Evolutionary conservation across 2,888 invertebrate species (phyloP), one percentile per base, ranked within the genome.

Genomic region (Opisthograptis luteolata): DNA sequence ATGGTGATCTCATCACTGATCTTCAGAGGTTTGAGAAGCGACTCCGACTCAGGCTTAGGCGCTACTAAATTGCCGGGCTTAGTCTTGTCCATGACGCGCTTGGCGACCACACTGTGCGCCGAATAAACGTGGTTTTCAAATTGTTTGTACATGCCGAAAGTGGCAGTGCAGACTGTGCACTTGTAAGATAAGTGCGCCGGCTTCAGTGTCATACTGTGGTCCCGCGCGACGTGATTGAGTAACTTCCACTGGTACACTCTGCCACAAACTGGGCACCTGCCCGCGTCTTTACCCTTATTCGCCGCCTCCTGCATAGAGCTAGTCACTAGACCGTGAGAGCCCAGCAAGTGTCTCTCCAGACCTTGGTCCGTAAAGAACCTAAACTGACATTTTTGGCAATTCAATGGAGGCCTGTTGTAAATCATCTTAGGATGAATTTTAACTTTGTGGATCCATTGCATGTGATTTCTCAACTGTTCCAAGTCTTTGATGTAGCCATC

Each of bases 391-490:
- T 98, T 97, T 87, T 98, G 98, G 85, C 98, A 98, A 90, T 97
- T 97, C 63, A 98, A 92, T 42, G 98, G 98, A 60, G 98, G 98
- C 85, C 96, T 92, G 84, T 97, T 97, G 85, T 97, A 97, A 69
- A 97, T 97, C 97, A 97, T 98, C 90, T 97, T 97, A 48, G 97
- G 97, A 92, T 98, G 97, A 76, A 98, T 97, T 85, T 97, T 97
- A 57, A 98, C 97, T 92, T 98, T 98, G 84, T 98, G 98, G 81
- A 98, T 98, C 96, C 98, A 98, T 79, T 97, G 98, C 97, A 98
- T 98, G 80, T 98, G 98, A 83, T 98, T 98, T 64, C 98, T 92
- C 64, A 98, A 90, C 81, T 98, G 97, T 79, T 98, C 98, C 81
- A 98, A 92, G 87, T 98, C 98, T 92, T 98, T 98, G 61, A 98